phyloP scores from a whole-genome alignment of 2,797 vertebrate species.

The Garrulus glandarius region DNA sequence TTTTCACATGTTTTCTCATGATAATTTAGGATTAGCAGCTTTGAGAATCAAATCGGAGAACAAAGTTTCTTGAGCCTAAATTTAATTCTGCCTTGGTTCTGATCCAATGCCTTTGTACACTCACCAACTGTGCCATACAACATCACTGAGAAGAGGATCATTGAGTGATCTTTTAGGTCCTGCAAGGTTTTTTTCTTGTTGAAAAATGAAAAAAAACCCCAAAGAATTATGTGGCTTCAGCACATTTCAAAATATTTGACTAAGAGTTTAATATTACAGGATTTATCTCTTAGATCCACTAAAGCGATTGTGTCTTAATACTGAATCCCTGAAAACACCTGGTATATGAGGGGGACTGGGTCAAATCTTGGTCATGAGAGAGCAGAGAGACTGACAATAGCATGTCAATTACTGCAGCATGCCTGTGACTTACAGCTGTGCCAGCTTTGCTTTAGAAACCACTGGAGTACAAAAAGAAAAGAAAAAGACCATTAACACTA shows the following conservation, averaged over 20 bases:
- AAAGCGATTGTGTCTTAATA: background rate
- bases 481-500: background rate
- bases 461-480: background rate
- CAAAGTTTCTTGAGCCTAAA: constrained; percentile 30
- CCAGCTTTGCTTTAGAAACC: background rate
- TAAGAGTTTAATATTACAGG: background rate
- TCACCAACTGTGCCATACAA: background rate
- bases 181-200: background rate
- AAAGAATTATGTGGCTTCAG: background rate
- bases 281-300: background rate
- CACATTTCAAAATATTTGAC: background rate
- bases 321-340: background rate
- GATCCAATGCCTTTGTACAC: constrained; percentile 21
- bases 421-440: background rate
- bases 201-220: background rate
- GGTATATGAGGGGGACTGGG: background rate
- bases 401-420: background rate
- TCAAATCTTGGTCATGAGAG: background rate
- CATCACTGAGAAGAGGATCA: background rate
- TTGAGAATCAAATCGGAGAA: constrained; percentile 46
- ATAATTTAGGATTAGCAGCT: constrained; percentile 68
- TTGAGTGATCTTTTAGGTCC: background rate
- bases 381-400: background rate
- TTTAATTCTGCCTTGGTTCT: constrained; percentile 58
- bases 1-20: constrained; percentile 17